These are phyloP conservation scores for Drosophila sordidapex DNA, from an alignment of 2,888 invertebrate species.

Conservation along the genomic window DNA sequence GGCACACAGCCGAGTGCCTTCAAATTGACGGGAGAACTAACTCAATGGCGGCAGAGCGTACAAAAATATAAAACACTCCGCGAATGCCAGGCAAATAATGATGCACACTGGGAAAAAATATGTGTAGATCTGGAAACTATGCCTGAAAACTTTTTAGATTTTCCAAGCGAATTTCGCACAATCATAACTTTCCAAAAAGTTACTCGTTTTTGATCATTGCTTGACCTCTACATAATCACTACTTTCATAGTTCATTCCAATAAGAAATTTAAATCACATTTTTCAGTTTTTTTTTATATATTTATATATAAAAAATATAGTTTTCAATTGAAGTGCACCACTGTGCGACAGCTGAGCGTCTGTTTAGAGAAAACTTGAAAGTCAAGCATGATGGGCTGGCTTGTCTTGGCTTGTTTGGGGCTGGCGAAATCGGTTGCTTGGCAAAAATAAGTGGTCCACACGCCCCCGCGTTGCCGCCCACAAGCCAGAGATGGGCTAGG, in stretches of 20 bases:
- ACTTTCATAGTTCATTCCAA: background rate
- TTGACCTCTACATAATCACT: background rate
- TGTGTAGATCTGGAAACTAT: background rate
- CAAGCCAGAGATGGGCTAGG: background rate
- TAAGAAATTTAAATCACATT: no score
- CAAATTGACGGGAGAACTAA: slow-evolving; percentile 7
- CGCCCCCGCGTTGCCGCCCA: slow-evolving; percentile 26
- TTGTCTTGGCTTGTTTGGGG: slow-evolving; percentile 7
- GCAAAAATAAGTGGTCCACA: slow-evolving; percentile 40
- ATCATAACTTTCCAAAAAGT: background rate
- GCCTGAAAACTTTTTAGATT: background rate
- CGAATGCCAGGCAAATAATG: background rate
- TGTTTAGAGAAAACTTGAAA: slow-evolving; percentile 47
- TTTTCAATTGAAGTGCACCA: slow-evolving; percentile 13
- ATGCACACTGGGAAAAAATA: background rate
- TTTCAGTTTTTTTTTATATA: background rate
- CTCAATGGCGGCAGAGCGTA: slow-evolving; percentile 1
- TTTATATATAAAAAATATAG: background rate
- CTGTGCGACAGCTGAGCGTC: slow-evolving; percentile 28
- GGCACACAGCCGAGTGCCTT: slow-evolving; percentile 28
- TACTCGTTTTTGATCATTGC: background rate
- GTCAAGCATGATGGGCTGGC: slow-evolving; percentile 22
- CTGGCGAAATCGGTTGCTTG: slow-evolving; percentile 51
- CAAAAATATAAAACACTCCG: slow-evolving; percentile 9
- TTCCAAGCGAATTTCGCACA: background rate